Percentiles rank a stretch among this genome's conserved stretches.
Conservation (phyloP, 2,888 invertebrate genomes). For the Agriopis marginaria region DNA sequence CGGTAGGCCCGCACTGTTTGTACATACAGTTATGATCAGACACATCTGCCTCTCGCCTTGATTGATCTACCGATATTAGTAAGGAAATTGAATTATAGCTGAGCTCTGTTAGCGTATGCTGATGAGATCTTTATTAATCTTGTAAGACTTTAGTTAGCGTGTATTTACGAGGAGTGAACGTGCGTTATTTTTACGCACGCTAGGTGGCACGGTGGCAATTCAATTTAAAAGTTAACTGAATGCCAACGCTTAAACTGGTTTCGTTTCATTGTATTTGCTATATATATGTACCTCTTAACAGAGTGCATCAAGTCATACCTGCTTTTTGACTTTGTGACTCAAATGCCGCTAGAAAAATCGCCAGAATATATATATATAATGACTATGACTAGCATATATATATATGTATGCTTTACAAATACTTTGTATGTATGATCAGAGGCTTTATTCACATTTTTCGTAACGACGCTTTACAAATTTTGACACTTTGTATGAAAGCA, state of each 20-base stretch:
- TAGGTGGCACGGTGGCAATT: slow-evolving; percentile 34
- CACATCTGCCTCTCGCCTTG: slow-evolving; percentile 42
- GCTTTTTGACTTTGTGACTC: no score
- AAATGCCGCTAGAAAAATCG: no score
- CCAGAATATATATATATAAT: neutral
- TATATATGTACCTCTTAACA: no score
- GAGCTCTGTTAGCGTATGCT: slow-evolving; percentile 9
- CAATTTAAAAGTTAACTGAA: slow-evolving; percentile 22
- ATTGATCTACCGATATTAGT: slow-evolving; percentile 37
- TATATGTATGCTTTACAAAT: no score
- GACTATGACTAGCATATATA: no score
- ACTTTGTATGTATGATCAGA: no score
- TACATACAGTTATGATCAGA: slow-evolving; percentile 41
- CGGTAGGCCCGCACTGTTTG: slow-evolving; percentile 47
- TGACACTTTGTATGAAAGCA: no score
- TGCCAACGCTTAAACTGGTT: neutral
- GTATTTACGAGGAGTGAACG: slow-evolving; percentile 3
- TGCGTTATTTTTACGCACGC: slow-evolving; percentile 11
- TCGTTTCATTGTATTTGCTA: neutral
- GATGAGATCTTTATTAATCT: slow-evolving; percentile 22
- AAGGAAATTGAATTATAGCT: slow-evolving; percentile 32
- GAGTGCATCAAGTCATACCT: no score
- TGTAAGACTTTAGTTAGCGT: slow-evolving; percentile 13
- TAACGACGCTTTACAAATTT: no score
- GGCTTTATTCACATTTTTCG: no score